These are phyloP conservation scores for Conops quadrifasciatus DNA, from an alignment of 2,888 invertebrate species.

Conservation along the genomic window DNA sequence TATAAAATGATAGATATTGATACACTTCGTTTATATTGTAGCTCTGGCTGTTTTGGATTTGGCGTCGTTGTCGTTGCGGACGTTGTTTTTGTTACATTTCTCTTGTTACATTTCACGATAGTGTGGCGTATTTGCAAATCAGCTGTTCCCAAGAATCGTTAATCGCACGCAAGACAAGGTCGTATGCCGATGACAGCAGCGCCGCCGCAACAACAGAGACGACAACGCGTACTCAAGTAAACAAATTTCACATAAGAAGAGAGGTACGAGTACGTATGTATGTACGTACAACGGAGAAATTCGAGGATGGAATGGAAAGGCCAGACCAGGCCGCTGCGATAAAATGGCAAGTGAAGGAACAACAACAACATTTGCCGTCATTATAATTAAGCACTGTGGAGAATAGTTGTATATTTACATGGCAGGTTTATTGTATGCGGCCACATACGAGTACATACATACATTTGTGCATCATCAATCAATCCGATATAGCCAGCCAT, in stretches of 20 bases:
- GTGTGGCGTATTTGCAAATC: constrained; percentile 15
- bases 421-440: too few relatives aligned
- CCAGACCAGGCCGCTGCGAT: too few relatives aligned
- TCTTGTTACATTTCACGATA: neutral
- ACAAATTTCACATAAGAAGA: neutral
- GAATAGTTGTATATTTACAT: too few relatives aligned
- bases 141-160: constrained; percentile 8
- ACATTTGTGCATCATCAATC: constrained; percentile 4
- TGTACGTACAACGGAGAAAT: too few relatives aligned
- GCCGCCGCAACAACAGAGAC: neutral
- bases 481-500: constrained; percentile 5
- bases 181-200: constrained; percentile 7
- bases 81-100: neutral
- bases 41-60: neutral
- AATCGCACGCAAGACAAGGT: constrained; percentile 24
- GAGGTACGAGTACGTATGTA: too few relatives aligned
- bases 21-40: too few relatives aligned
- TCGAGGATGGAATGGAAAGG: too few relatives aligned
- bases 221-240: neutral
- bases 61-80: neutral
- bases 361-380: constrained; percentile 1
- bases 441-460: neutral
- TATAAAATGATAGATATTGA: too few relatives aligned
- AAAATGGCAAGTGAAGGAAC: neutral
- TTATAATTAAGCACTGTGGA: too few relatives aligned